Percentiles rank a stretch among this genome's conserved stretches.
Conservation (phyloP, 2,113 vertebrate genomes). For the Oreochromis niloticus region DNA sequence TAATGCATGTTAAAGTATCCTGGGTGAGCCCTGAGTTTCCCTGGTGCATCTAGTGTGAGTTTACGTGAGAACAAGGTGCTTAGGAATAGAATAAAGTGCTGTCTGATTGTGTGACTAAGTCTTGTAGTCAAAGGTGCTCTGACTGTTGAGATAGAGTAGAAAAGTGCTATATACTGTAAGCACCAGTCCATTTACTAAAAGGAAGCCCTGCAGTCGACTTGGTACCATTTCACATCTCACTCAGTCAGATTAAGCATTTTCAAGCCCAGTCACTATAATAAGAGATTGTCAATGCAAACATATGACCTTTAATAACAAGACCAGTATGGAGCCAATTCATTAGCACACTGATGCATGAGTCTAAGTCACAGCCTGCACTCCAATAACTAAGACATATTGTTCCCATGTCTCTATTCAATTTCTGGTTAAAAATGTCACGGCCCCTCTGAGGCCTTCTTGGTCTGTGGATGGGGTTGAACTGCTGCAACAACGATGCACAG, state of each 20-base stretch:
- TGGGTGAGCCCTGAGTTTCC: not conserved
- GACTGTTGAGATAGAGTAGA: not conserved
- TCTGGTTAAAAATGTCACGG: slow-evolving; percentile 2
- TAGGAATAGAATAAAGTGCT: not conserved
- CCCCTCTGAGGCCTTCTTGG: not conserved
- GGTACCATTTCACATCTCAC: not conserved
- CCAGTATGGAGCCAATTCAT: not conserved
- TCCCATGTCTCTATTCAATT: not conserved
- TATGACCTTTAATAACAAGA: not conserved
- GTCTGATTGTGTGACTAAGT: not conserved
- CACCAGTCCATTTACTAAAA: not conserved
- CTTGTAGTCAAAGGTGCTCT: not conserved
- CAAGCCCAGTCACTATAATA: not conserved
- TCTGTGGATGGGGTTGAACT: not conserved
- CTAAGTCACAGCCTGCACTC: not conserved
- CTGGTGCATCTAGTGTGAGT: not conserved
- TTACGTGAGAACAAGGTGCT: not conserved
- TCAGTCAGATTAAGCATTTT: not conserved
- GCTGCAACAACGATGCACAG: not conserved
- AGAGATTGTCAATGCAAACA: not conserved
- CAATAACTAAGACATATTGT: not conserved
- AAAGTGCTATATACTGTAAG: not conserved
- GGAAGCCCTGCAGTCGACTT: not conserved
- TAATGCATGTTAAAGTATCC: not conserved
- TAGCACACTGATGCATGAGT: not conserved